Evolutionary conservation across 2,113 vertebrate species (phyloP).

Genomic region (Heptranchias perlo): DNA sequence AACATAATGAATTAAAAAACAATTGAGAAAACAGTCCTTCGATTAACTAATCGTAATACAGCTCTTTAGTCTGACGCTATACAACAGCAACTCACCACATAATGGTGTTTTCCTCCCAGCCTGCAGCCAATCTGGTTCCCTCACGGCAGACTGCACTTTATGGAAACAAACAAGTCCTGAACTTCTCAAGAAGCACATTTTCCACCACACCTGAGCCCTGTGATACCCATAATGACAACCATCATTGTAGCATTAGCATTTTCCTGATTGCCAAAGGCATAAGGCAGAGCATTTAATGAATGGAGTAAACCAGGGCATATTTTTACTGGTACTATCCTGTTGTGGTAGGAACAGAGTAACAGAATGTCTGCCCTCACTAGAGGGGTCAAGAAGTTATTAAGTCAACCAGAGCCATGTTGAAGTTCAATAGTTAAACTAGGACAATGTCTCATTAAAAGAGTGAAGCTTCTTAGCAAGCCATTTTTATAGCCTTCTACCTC

Average conservation of each 20-base stretch:
- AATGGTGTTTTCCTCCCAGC: background rate
- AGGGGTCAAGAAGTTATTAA: background rate
- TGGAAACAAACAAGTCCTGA: background rate
- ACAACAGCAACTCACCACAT: background rate
- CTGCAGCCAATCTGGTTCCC: background rate
- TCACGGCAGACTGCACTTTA: background rate
- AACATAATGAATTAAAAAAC: background rate
- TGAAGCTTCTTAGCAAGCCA: background rate
- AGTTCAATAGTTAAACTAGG: background rate
- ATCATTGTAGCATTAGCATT: background rate
- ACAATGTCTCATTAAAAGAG: constrained; percentile 5
- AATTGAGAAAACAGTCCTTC: background rate
- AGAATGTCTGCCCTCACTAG: background rate
- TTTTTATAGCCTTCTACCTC: background rate
- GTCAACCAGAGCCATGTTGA: background rate
- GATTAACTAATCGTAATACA: background rate
- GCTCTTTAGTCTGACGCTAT: background rate
- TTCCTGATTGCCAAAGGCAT: too few relatives aligned
- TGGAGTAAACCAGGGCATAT: background rate
- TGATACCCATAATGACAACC: background rate
- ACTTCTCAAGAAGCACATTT: background rate
- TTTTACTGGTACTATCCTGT: constrained; percentile 26
- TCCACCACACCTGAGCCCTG: background rate
- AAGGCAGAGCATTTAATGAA: too few relatives aligned
- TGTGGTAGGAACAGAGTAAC: constrained; percentile 35